These are phyloP conservation scores for Sterna hirundo DNA, from an alignment of 2,113 vertebrate species.

Conservation along the genomic window DNA sequence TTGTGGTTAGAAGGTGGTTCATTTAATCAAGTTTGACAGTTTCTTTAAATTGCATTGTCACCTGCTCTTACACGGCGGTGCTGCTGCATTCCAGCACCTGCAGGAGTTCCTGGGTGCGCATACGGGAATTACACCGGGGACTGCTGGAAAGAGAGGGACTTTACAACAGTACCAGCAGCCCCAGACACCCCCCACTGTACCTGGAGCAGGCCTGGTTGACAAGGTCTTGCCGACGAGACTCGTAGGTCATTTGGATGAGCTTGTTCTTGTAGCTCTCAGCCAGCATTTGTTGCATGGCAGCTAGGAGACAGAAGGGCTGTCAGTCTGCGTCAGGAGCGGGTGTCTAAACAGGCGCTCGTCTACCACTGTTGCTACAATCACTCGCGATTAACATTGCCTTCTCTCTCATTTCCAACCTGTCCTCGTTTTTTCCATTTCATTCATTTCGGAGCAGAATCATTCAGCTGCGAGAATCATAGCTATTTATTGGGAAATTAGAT, in stretches of 20 bases:
- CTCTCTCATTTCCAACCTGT: background rate
- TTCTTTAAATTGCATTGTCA: background rate
- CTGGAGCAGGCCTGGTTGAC: slow-evolving; percentile 87
- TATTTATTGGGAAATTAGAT: background rate
- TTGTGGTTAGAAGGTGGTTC: background rate
- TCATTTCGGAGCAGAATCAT: background rate
- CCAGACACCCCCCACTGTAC: slow-evolving; percentile 62
- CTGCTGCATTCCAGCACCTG: background rate
- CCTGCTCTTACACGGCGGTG: background rate
- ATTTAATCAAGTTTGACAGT: background rate
- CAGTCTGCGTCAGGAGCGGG: background rate
- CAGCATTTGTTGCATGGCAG: slow-evolving; percentile 95
- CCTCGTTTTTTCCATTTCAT: background rate
- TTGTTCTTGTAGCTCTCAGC: slow-evolving; percentile 83
- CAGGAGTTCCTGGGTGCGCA: background rate
- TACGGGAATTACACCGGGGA: background rate
- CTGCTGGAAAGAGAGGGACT: background rate
- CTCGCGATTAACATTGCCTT: background rate
- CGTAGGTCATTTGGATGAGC: slow-evolving; percentile 83
- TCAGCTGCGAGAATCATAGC: background rate
- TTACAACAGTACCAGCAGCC: background rate
- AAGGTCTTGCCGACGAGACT: slow-evolving; percentile 82
- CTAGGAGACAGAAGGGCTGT: slow-evolving; percentile 60
- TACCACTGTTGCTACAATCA: background rate
- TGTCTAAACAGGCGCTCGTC: background rate